Base-by-base conservation (phyloP, 2,888 invertebrate species). In the Drosophila trichaetosa region DNA sequence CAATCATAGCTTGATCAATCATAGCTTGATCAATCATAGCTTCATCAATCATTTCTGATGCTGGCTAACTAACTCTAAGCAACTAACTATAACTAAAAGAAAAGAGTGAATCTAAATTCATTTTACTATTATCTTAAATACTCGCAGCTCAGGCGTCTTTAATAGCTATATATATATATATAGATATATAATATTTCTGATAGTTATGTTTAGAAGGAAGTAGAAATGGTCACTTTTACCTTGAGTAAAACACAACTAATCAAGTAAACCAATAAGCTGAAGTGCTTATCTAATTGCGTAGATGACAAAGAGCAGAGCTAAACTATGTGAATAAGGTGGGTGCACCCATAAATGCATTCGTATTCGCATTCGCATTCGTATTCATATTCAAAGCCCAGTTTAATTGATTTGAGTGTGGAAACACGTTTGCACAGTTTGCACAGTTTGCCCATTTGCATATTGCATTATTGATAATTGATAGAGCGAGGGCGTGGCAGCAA, bases 351-450 rank as follows among this genome's bases (percentile, higher is more conserved):
- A 27, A 11, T 27, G 27, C 27, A 27, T 51, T 51, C 49, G 29
- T 6, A 69, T 27, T 57, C 38, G 31, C 2, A 31, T 31, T 57
- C 38, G 31, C 0, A 31, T 31, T 57, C 38, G 53, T 27, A 59
- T 29, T 42, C 29, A 18, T 10, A 33, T 11, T 33, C 33, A 51
- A 1, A 29, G 51, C 29, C 8, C 8, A 48, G 31, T 54, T 56
- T 48, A 72, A 80, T 75, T 78, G 75, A 83, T 80, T 73, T 77
- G 78, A 74, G 64, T 75, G 69, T 59, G 69, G 63, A 79, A 75
- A 85, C 80, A 82, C 73, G 69, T 82, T 85, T 80, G 51, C 27
- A 34, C 52, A 73, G 69, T 81, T 71, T 68, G 13, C 78, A 31
- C 52, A 76, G 69, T 81, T 71, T 68, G 16, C 79, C 48, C 68